Conservation (phyloP, 2,888 invertebrate species). For the Chalcis sispes region DNA sequence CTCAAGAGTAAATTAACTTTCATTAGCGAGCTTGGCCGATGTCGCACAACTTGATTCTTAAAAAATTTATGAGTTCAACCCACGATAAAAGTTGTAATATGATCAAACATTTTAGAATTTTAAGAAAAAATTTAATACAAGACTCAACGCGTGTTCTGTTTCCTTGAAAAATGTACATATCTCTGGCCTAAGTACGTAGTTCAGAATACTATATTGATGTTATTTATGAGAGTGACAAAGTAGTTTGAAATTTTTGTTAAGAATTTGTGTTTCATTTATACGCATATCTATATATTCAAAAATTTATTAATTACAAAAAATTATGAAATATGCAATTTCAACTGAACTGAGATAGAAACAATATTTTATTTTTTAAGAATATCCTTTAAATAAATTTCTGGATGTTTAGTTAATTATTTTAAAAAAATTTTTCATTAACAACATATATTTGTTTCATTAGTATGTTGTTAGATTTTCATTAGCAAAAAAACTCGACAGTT, state of each 20-base stretch:
- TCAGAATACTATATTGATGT: conserved; percentile 25
- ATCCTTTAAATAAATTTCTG: too few relatives aligned
- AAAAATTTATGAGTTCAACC: conserved; percentile 40
- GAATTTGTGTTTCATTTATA: conserved; percentile 22
- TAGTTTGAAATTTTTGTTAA: conserved; percentile 31
- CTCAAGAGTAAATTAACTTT: too few relatives aligned
- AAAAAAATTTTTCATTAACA: background rate
- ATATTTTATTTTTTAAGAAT: too few relatives aligned
- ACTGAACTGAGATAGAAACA: too few relatives aligned
- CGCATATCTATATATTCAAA: background rate
- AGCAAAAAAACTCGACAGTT: too few relatives aligned
- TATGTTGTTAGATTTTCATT: too few relatives aligned
- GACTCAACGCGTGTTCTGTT: conserved; percentile 25
- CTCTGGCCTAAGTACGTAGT: conserved; percentile 1
- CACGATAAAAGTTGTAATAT: conserved; percentile 28
- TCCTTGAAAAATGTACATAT: conserved; percentile 37
- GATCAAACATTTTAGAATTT: conserved; percentile 13
- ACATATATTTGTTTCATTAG: too few relatives aligned
- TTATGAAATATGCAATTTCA: background rate
- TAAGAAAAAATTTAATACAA: conserved; percentile 26
- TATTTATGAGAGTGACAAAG: conserved; percentile 50
- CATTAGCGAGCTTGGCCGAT: conserved; percentile 12
- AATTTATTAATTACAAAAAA: background rate
- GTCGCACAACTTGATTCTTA: conserved; percentile 2
- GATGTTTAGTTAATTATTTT: background rate